Base-by-base conservation (phyloP, 2,797 vertebrate genomes). In the Poeciliopsis presidionis region DNA sequence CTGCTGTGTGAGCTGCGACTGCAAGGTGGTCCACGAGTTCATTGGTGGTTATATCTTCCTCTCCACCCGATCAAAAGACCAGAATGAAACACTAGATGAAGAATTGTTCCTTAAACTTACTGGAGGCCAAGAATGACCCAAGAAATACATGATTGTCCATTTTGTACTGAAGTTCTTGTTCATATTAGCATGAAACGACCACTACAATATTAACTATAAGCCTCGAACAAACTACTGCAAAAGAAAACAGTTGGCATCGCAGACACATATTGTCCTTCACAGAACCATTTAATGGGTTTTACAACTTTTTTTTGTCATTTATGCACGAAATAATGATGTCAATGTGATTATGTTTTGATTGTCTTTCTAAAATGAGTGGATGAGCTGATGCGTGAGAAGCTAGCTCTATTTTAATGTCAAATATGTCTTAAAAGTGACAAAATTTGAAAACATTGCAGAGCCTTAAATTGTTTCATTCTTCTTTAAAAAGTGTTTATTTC, bases 41-140 rank as follows among this genome's bases (percentile, higher is more conserved):
- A 99, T 99, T 0, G 98, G 98, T 0, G 98, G 98, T 43, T 99
- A 99, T 92, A 99, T 99, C 91, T 99, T 99, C 95, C 88, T 99
- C 80, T 99, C 98, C 47, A 99, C 98, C 0, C 96, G 98, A 76
- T 97, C 97, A 75, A 99, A 99, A 92, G 98, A 97, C 94, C 98
- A 99, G 90, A 99, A 98, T 4, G 97, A 99, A 92, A 97, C 96
- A 0, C 91, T 99, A 78, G 98, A 99, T 2, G 98, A 99, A 94
- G 98, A 99, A 53, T 92, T 99, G 75, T 99, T 99, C 94, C 97
- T 97, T 89, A 99, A 98, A 95, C 94, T 99, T 77, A 99, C 98
- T 0, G 98, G 98, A 49, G 98, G 98, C 43, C 97, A 98, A 92
- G 97, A 99, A 80, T 99, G 94, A 97, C 63, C 57, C 28, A 25